phyloP scores from a whole-genome alignment of 2,113 vertebrate genomes.

The Saguinus imperator region DNA sequence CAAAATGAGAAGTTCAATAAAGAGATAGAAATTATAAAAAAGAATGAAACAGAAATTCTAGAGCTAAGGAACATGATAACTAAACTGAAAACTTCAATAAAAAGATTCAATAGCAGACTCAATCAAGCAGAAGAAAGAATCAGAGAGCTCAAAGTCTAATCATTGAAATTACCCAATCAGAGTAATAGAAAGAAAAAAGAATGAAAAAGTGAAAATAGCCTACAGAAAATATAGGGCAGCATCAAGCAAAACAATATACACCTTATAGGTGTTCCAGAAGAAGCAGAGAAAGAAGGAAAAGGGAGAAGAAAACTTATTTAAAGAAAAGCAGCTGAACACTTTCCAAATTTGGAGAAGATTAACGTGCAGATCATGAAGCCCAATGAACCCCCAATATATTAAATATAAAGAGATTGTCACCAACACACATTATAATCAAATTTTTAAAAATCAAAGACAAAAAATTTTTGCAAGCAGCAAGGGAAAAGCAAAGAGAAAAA shows the following conservation, averaged over 20 bases:
- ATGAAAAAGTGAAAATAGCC: background rate
- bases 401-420: background rate
- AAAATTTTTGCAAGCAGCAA: background rate
- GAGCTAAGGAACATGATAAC: background rate
- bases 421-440: background rate
- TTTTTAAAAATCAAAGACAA: background rate
- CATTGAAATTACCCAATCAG: background rate
- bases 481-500: background rate
- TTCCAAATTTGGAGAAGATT: background rate
- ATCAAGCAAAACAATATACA: background rate
- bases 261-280: background rate
- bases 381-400: background rate
- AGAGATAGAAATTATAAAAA: background rate
- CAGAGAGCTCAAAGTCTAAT: background rate
- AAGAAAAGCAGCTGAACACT: background rate
- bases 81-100: background rate
- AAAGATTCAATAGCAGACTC: background rate
- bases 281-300: background rate
- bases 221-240: no score
- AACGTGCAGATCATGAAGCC: background rate
- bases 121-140: background rate
- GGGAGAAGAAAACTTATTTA: background rate
- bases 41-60: background rate
- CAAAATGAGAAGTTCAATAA: background rate
- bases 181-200: background rate